Conservation (phyloP, 1,140 invertebrate species). For the Drosophila ironensis region DNA sequence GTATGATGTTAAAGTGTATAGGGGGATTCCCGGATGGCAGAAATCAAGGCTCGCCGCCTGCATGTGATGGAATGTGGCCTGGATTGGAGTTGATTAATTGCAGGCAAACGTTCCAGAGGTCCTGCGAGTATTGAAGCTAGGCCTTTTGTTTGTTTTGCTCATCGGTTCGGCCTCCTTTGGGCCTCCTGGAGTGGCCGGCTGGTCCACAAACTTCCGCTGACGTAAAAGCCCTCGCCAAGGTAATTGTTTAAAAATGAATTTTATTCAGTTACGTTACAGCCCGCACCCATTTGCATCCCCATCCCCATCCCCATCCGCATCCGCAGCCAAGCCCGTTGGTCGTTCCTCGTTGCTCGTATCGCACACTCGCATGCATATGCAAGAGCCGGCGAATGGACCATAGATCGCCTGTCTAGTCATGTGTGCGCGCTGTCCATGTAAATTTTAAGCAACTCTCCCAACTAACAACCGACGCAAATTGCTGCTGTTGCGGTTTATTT, state of each 20-base stretch:
- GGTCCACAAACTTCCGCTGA: conserved; percentile 51
- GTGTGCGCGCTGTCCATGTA: conserved; percentile 58
- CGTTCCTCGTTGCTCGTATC: too few relatives aligned
- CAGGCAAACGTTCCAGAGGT: background rate
- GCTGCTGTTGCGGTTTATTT: conserved; percentile 78
- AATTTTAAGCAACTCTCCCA: conserved; percentile 64
- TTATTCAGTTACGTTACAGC: conserved; percentile 61
- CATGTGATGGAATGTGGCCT: conserved; percentile 4
- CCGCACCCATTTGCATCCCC: conserved; percentile 9
- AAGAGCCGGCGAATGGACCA: conserved; percentile 1
- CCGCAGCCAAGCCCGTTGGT: conserved; percentile 1
- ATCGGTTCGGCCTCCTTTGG: background rate
- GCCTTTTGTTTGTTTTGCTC: background rate
- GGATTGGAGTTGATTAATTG: conserved; percentile 18
- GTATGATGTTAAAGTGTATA: background rate
- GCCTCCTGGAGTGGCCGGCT: conserved; percentile 19
- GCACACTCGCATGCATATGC: background rate
- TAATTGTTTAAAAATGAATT: conserved; percentile 79
- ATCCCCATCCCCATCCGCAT: conserved; percentile 10
- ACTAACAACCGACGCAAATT: conserved; percentile 77
- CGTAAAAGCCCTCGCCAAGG: conserved; percentile 65
- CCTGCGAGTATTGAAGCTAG: too few relatives aligned
- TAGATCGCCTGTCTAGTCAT: conserved; percentile 63
- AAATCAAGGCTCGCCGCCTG: background rate
- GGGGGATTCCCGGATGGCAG: background rate